Evolutionary conservation across 1,140 invertebrate genomes (phyloP).

Genomic region (Nebria ingens): DNA sequence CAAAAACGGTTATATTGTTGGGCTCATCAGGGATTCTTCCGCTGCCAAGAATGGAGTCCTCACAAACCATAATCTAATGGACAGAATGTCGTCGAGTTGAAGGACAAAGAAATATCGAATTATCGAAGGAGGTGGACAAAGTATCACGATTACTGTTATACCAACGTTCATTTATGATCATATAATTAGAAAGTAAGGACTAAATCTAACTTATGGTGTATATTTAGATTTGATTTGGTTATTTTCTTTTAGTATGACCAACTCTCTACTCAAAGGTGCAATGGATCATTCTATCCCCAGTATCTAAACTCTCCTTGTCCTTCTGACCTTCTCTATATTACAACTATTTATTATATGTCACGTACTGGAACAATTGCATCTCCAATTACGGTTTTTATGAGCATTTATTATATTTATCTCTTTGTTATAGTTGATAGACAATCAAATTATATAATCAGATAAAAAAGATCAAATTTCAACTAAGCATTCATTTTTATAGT

Average conservation of each 20-base stretch:
- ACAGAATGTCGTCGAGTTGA: conserved; percentile 84
- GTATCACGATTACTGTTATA: conserved; percentile 77
- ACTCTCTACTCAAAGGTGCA: conserved; percentile 50
- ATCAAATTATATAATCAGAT: no score
- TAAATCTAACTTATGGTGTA: no score
- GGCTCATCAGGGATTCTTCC: conserved; percentile 82
- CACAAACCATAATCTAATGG: conserved; percentile 79
- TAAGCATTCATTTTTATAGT: no score
- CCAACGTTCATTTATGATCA: conserved; percentile 80
- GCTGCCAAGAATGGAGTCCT: conserved; percentile 87
- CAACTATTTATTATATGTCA: neutral
- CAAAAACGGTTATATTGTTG: conserved; percentile 77
- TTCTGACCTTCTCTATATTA: neutral
- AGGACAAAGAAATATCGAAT: conserved; percentile 80
- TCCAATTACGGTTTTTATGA: no score
- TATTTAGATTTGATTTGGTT: no score
- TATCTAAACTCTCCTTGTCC: conserved; percentile 33
- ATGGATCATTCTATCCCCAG: conserved; percentile 60
- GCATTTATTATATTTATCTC: neutral
- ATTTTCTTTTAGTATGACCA: conserved; percentile 51
- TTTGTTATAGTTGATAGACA: neutral
- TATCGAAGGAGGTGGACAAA: conserved; percentile 57
- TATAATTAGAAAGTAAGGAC: conserved; percentile 82
- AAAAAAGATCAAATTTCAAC: no score
- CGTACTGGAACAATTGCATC: no score